Percentiles rank a stretch among this genome's conserved stretches.
Conservation (phyloP, 2,797 vertebrate species). For the Characodon lateralis region DNA sequence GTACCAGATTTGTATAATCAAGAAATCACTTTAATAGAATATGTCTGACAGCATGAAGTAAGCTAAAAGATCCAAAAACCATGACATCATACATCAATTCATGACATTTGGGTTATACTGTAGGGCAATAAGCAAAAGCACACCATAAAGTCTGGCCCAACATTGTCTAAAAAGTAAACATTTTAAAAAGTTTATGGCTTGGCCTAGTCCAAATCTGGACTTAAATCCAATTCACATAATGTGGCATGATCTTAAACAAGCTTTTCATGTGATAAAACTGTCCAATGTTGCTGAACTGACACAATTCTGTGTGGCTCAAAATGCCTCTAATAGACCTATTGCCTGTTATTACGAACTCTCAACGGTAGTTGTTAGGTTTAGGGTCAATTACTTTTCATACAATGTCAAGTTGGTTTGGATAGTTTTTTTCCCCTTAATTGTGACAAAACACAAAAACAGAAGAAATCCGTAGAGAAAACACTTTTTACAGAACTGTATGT, state of each 20-base stretch:
- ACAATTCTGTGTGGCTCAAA: background rate
- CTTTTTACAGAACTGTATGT: background rate
- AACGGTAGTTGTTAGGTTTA: background rate
- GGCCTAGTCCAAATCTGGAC: background rate
- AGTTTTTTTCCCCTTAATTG: background rate
- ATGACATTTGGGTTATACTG: background rate
- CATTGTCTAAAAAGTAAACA: background rate
- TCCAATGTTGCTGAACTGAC: background rate
- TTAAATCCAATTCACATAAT: background rate
- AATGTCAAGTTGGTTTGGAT: background rate
- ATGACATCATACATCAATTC: background rate
- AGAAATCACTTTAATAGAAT: background rate
- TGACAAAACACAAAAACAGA: background rate
- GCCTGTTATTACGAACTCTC: background rate
- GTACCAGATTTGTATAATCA: background rate
- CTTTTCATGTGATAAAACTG: background rate
- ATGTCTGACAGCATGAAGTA: background rate
- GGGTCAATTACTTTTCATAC: background rate
- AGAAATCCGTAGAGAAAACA: background rate
- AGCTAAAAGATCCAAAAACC: background rate
- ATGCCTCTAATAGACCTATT: background rate
- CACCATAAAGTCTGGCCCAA: background rate
- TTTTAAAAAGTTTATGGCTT: background rate
- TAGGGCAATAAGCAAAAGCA: background rate
- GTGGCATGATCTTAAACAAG: background rate